Percentiles rank a stretch among this genome's conserved stretches.
phyloP scores from a whole-genome alignment of 2,113 vertebrate genomes.

The Pelobates fuscus region DNA sequence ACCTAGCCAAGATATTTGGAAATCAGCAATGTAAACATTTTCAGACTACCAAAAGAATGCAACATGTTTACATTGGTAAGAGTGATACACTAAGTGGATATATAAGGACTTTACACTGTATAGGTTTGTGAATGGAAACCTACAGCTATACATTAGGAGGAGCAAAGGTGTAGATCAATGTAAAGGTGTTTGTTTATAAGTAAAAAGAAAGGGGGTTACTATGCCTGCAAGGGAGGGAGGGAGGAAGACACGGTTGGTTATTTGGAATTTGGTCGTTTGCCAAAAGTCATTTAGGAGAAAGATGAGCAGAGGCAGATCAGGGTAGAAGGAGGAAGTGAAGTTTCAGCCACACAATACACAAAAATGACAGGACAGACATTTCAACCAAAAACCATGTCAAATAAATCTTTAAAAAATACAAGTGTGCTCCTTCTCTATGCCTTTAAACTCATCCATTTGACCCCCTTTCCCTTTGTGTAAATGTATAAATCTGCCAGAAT shows the following conservation, averaged over 20 bases:
- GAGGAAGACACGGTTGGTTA: background rate
- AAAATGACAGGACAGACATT: background rate
- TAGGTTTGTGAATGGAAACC: no score
- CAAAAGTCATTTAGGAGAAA: background rate
- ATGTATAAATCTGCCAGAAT: no score
- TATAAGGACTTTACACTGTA: no score
- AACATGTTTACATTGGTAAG: no score
- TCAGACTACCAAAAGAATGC: no score
- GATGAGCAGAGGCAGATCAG: background rate
- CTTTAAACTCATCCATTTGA: no score
- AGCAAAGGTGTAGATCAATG: background rate
- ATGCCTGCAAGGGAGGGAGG: slow-evolving; percentile 17
- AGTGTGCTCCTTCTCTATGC: no score
- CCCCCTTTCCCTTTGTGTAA: no score
- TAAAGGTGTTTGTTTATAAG: slow-evolving; percentile 7
- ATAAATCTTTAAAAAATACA: no score
- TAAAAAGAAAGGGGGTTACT: background rate
- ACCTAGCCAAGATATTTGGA: background rate
- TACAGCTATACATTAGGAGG: background rate
- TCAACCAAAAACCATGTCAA: no score
- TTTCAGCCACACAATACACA: background rate
- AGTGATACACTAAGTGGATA: no score
- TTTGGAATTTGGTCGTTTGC: slow-evolving; percentile 4
- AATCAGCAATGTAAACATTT: no score
- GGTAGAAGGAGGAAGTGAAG: background rate